phyloP scores from a whole-genome alignment of 2,113 vertebrate species.

The Suricata suricatta region DNA sequence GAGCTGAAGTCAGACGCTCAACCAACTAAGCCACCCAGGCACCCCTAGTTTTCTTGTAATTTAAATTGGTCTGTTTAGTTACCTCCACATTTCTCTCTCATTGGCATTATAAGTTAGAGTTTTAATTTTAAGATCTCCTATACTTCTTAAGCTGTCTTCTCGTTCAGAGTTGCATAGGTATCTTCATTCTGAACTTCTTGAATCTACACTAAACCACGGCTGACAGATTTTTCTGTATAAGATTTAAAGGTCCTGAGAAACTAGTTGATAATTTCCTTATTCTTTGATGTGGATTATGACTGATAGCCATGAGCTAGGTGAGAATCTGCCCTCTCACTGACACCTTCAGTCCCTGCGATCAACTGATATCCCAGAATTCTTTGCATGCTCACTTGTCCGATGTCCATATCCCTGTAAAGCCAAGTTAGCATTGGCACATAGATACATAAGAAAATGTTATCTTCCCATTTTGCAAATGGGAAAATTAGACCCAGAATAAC shows the following conservation, averaged over 20 bases:
- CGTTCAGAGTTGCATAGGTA: not conserved
- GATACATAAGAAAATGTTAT: not conserved
- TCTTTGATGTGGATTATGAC: not conserved
- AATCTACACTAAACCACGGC: not conserved
- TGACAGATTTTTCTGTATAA: not conserved
- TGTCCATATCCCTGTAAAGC: not conserved
- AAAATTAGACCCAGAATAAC: constrained; percentile 50
- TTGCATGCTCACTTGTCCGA: not conserved
- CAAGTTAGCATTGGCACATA: not conserved
- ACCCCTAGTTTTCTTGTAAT: not conserved
- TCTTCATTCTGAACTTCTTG: not conserved
- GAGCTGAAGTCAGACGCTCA: no score
- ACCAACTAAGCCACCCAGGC: no score
- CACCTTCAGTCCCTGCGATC: not conserved
- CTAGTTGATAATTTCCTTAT: not conserved
- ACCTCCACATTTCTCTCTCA: not conserved
- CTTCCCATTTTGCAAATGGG: constrained; percentile 51
- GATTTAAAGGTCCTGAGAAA: not conserved
- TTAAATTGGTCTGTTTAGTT: not conserved
- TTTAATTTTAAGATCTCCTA: not conserved
- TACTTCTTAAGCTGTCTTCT: not conserved
- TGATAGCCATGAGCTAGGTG: not conserved
- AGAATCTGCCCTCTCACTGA: not conserved
- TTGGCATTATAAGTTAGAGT: not conserved
- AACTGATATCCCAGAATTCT: not conserved